Percentiles rank a stretch among this genome's conserved stretches.
These are phyloP conservation scores for Morpho achilles DNA, from an alignment of 2,888 invertebrate species.

Conservation along the genomic window DNA sequence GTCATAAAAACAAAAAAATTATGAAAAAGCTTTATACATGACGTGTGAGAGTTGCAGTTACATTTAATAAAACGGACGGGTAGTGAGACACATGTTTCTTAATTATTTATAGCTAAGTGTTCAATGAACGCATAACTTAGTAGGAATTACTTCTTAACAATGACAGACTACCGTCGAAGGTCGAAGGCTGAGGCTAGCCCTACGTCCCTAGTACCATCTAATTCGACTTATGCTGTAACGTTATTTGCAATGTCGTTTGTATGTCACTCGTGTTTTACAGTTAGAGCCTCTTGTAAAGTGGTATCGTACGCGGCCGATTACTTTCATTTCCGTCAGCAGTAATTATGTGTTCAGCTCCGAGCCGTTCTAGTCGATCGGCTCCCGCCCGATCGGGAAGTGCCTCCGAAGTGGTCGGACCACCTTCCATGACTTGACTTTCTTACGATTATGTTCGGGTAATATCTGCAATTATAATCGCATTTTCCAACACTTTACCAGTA, in stretches of 20 bases:
- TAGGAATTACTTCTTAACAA: too few species aligned
- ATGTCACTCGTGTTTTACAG: neutral
- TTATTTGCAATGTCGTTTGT: slow-evolving; percentile 3
- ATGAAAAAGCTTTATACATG: too few species aligned
- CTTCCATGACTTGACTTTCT: slow-evolving; percentile 16
- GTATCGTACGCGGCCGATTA: slow-evolving; percentile 29
- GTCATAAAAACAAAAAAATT: too few species aligned
- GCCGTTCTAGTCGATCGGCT: slow-evolving; percentile 12
- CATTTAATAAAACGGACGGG: too few species aligned
- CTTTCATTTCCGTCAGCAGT: slow-evolving; percentile 25
- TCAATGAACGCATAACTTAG: too few species aligned
- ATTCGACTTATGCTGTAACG: slow-evolving; percentile 1
- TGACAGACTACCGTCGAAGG: neutral
- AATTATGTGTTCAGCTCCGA: slow-evolving; percentile 18
- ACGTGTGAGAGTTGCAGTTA: too few species aligned
- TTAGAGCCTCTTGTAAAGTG: slow-evolving; percentile 2
- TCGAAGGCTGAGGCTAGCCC: neutral
- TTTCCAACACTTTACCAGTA: slow-evolving; percentile 6
- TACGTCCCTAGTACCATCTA: neutral
- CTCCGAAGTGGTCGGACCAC: slow-evolving; percentile 6
- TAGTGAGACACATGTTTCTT: too few species aligned
- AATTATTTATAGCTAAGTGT: too few species aligned
- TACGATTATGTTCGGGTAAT: slow-evolving; percentile 18
- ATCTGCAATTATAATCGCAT: slow-evolving; percentile 17
- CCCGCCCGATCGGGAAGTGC: slow-evolving; percentile 24